Base-by-base conservation (phyloP, 2,113 vertebrate species). In the Cebidichthys violaceus region DNA sequence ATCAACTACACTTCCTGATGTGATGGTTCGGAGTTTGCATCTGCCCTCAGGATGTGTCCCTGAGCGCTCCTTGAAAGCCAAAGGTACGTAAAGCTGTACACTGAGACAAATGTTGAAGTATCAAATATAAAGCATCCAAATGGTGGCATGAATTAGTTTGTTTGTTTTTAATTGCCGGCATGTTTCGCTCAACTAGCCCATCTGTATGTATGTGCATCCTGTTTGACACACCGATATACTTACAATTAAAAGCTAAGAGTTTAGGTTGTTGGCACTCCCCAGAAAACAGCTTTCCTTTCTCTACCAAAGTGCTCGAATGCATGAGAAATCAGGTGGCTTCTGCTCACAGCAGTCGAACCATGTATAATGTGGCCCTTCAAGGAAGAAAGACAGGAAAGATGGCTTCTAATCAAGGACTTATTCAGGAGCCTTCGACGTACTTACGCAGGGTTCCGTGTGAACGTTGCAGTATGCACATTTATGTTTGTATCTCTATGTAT, bases 311-410 rank as follows among this genome's bases (percentile, higher is more conserved):
- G 9, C 29, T 59, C 7, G 52, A 69, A 75, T 47, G 78, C 31
- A 29, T 65, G 62, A 74, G 62, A 87, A 87, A 76, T 83, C 73
- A 43, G 83, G 78, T 74, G 72, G 67, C 55, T 68, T 75, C 61
- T 71, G 70, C 70, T 81, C 79, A 47, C 77, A 69, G 43, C 66
- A 69, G 39, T 76, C 31, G 8, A 55, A 41, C 67, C 74, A 10
- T 79, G 72, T 59, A 59, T 86, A 89, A 83, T 70, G 72, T 31
- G 37, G 64, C 41, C 74, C 79, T 29, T 87, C 64, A 80, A 70
- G 55, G 68, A 87, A 77, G 68, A 55, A 75, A 80, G 66, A 65
- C 43, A 27, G 62, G 60, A 76, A 68, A 67, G 67, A 66, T 57
- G 61, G 54, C 60, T 82, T 70, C 62, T 65, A 73, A 89, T 82